Base-by-base conservation (phyloP, 2,888 invertebrate genomes). In the Oasisia sp. region DNA sequence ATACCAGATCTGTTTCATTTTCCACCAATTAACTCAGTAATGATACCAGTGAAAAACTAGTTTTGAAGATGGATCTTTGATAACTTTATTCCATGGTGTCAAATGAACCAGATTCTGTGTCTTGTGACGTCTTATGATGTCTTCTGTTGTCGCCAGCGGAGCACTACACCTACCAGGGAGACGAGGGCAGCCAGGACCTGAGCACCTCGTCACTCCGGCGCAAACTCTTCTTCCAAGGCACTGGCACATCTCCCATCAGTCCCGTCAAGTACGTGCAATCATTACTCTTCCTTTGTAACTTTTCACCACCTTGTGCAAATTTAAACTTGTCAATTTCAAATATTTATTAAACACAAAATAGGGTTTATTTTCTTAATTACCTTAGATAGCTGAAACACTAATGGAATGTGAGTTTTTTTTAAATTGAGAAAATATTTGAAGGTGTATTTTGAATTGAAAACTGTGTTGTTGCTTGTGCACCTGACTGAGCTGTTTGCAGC, bases 171-270 rank as follows among this genome's bases (percentile, higher is more conserved):
- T 90, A 90, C 74, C 50, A 91, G 32, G 94, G 94, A 27, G 94
- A 94, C 12, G 94, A 94, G 45, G 94, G 93, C 38, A 94, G 93
- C 90, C 94, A 94, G 38, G 95, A 95, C 38, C 93, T 95, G 89
- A 95, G 95, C 92, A 95, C 95, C 12, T 95, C 95, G 32, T 95
- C 96, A 0, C 93, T 96, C 38, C 93, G 95, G 19, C 93, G 96
- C 11, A 96, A 95, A 92, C 94, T 95, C 45, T 96, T 95, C 93
- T 95, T 95, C 93, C 95, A 95, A 91, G 95, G 95, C 11, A 95
- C 95, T 89, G 94, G 94, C 32, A 94, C 94, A 56, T 94, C 95
- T 74, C 93, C 94, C 93, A 89, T 94, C 94, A 92, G 95, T 92
- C 93, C 93, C 32, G 93, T 93, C 45, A 93, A 91, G 93, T 93